Conservation (phyloP, 2,113 vertebrate genomes). For the Tinamus guttatus region DNA sequence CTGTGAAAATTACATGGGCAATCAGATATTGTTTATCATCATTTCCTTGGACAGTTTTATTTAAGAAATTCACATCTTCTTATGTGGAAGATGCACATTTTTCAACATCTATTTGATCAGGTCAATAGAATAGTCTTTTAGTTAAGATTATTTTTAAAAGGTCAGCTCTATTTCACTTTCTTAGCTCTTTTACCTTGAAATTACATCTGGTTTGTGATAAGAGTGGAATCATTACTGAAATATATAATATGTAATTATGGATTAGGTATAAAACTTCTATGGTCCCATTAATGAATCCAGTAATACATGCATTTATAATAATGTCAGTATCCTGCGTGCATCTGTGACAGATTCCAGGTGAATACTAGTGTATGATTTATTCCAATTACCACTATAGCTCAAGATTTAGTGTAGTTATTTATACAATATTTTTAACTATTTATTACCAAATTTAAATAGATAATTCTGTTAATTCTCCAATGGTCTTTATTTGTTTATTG, state of each 20-base stretch:
- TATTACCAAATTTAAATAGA: neutral
- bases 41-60: slow-evolving; percentile 85
- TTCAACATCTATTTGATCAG: slow-evolving; percentile 83
- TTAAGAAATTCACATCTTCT: slow-evolving; percentile 73
- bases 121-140: slow-evolving; percentile 34
- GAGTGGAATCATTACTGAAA: neutral
- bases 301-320: neutral
- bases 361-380: neutral
- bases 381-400: neutral
- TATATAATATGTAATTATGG: neutral
- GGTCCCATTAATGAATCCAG: neutral
- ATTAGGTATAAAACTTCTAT: neutral
- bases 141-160: neutral
- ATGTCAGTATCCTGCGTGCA: rapidly evolving
- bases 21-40: slow-evolving; percentile 80
- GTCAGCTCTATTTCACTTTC: neutral
- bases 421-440: neutral
- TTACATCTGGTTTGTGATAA: neutral
- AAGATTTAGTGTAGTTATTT: neutral
- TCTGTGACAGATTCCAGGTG: neutral
- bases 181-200: neutral
- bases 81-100: slow-evolving; percentile 75
- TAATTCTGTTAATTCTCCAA: neutral
- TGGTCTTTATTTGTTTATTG: neutral
- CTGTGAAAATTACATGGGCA: neutral